These are phyloP conservation scores for Aplysina aerophoba DNA, from an alignment of 37 sponge, comb jelly and placozoan genomes.

Conservation along the genomic window DNA sequence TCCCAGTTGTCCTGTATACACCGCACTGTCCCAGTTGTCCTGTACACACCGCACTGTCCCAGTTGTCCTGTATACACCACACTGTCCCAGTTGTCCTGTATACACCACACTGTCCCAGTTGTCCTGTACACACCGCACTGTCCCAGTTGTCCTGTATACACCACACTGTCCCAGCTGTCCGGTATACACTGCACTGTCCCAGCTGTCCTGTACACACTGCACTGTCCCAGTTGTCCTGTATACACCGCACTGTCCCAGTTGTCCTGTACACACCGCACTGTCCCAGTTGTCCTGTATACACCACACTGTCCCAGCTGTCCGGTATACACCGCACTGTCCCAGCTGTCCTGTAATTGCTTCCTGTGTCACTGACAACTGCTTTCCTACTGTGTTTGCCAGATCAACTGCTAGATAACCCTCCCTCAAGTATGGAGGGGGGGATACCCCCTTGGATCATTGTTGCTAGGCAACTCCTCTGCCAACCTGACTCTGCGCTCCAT, in stretches of 20 bases:
- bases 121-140: not conserved
- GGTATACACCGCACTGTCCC: not conserved
- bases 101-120: not conserved
- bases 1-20: not conserved
- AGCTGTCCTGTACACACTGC: not conserved
- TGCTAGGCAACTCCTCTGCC: conserved; percentile 31
- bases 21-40: too few relatives aligned
- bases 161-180: not conserved
- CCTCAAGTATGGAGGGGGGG: conserved; percentile 41
- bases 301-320: too few relatives aligned
- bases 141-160: not conserved
- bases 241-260: too few relatives aligned
- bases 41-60: not conserved
- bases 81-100: too few relatives aligned
- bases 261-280: not conserved
- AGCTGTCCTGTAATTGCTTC: not conserved
- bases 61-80: not conserved
- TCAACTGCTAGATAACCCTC: conserved; percentile 51
- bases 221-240: not conserved
- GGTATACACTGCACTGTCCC: too few relatives aligned
- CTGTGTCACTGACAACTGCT: too few relatives aligned
- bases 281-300: not conserved
- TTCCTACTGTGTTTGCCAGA: not conserved
- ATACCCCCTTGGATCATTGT: conserved; percentile 52
- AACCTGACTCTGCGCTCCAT: conserved; percentile 43